phyloP scores from a whole-genome alignment of 2,888 invertebrate genomes.

The Bembecia ichneumoniformis region DNA sequence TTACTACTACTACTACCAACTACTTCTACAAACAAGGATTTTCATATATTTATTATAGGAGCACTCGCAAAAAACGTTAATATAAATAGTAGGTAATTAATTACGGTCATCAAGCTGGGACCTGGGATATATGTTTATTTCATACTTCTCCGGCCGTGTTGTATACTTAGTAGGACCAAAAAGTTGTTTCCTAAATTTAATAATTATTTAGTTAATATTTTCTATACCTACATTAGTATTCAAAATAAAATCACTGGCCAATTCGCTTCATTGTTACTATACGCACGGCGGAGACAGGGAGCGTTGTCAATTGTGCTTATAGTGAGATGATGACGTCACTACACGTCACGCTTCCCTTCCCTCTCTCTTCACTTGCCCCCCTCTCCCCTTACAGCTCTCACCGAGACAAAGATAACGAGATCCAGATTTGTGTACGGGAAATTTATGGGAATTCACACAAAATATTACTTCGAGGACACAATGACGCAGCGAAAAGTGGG shows the following conservation, averaged over 20 bases:
- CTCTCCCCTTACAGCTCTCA: slow-evolving; percentile 9
- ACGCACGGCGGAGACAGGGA: slow-evolving; percentile 16
- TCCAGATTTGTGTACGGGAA: slow-evolving; percentile 41
- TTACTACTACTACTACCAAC: too few species aligned
- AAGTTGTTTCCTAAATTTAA: too few species aligned
- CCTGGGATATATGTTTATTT: too few species aligned
- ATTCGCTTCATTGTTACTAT: slow-evolving; percentile 3
- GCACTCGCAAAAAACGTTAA: too few species aligned
- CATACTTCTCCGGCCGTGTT: too few species aligned
- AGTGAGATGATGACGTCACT: slow-evolving; percentile 51
- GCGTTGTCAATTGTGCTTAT: slow-evolving; percentile 40
- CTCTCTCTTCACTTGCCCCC: slow-evolving; percentile 10
- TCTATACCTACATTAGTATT: too few species aligned
- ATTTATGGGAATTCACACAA: slow-evolving; percentile 28
- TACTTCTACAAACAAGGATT: too few species aligned
- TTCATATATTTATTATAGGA: too few species aligned
- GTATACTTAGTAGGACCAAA: too few species aligned
- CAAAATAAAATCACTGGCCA: slow-evolving; percentile 2
- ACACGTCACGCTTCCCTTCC: slow-evolving; percentile 25
- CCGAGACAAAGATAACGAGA: slow-evolving; percentile 43
- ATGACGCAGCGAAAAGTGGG: slow-evolving; percentile 19
- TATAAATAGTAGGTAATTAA: too few species aligned
- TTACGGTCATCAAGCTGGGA: too few species aligned
- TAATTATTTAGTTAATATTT: too few species aligned
- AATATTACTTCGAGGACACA: slow-evolving; percentile 21